phyloP scores from a whole-genome alignment of 2,797 vertebrate species.

The Poeciliopsis infans region DNA sequence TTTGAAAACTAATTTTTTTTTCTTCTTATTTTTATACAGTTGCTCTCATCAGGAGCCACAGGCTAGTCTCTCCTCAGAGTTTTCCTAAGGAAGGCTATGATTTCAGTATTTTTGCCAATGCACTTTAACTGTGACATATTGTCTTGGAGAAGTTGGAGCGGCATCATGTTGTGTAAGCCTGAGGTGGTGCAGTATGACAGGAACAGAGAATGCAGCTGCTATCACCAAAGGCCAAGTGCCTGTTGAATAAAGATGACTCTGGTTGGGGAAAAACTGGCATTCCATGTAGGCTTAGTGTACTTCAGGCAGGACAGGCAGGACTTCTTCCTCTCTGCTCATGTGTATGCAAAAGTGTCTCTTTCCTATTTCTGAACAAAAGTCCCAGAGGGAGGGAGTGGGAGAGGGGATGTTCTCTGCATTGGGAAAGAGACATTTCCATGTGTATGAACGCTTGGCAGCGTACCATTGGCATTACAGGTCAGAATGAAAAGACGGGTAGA shows the following conservation, averaged over 20 bases:
- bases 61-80: slow-evolving; percentile 37
- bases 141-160: slow-evolving; percentile 53
- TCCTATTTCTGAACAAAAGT: slow-evolving; percentile 41
- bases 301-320: slow-evolving; percentile 51
- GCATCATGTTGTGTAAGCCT: slow-evolving; percentile 59
- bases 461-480: slow-evolving; percentile 39
- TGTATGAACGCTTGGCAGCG: slow-evolving; percentile 52
- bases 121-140: slow-evolving; percentile 64
- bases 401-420: slow-evolving; percentile 14
- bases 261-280: slow-evolving; percentile 52
- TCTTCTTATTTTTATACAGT: background rate
- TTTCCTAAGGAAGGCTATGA: slow-evolving; percentile 36
- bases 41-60: slow-evolving; percentile 45
- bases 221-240: slow-evolving; percentile 69
- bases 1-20: slow-evolving; percentile 34
- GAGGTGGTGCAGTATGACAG: slow-evolving; percentile 61
- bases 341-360: slow-evolving; percentile 26
- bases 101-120: slow-evolving; percentile 52
- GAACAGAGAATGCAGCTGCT: slow-evolving; percentile 69
- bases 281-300: slow-evolving; percentile 62
- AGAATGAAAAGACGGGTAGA: slow-evolving; percentile 58
- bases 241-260: slow-evolving; percentile 71
- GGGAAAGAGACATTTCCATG: slow-evolving; percentile 56
- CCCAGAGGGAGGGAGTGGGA: no score
- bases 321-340: slow-evolving; percentile 15